These are phyloP conservation scores for Diorhabda carinulata DNA, from an alignment of 1,140 invertebrate species.

Conservation along the genomic window DNA sequence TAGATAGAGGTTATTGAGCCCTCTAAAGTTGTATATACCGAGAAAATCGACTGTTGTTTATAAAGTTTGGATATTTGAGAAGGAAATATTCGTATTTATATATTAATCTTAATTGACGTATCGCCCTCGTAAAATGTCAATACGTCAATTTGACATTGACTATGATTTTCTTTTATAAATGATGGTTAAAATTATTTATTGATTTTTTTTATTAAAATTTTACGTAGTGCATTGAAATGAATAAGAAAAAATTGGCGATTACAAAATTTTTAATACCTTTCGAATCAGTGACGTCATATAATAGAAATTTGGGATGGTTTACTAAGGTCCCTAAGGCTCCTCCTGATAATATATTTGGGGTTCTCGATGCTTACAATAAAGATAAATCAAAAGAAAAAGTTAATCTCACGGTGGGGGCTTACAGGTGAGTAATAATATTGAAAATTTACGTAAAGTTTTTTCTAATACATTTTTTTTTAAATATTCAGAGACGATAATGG, in stretches of 20 bases:
- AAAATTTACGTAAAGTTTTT: background rate
- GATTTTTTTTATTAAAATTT: background rate
- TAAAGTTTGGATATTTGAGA: background rate
- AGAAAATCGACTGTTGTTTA: background rate
- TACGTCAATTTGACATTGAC: too few relatives aligned
- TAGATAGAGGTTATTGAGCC: background rate
- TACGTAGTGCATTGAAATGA: background rate
- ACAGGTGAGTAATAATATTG: constrained; percentile 54
- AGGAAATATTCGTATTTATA: too few relatives aligned
- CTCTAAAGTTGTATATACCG: background rate
- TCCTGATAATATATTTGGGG: constrained; percentile 96
- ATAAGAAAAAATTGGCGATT: background rate
- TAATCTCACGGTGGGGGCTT: constrained; percentile 96
- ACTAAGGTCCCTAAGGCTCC: constrained; percentile 91
- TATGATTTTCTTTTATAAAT: too few relatives aligned
- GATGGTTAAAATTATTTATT: too few relatives aligned
- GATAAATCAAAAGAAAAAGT: constrained; percentile 94
- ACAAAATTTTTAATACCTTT: background rate
- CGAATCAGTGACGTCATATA: background rate
- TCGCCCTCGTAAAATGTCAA: too few relatives aligned
- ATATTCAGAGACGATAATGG: constrained; percentile 49
- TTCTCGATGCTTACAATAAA: constrained; percentile 95
- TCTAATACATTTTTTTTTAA: background rate
- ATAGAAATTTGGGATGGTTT: constrained; percentile 69
- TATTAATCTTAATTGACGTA: too few relatives aligned